Conservation (phyloP, 2,113 vertebrate genomes). For the Thomomys bottae region DNA sequence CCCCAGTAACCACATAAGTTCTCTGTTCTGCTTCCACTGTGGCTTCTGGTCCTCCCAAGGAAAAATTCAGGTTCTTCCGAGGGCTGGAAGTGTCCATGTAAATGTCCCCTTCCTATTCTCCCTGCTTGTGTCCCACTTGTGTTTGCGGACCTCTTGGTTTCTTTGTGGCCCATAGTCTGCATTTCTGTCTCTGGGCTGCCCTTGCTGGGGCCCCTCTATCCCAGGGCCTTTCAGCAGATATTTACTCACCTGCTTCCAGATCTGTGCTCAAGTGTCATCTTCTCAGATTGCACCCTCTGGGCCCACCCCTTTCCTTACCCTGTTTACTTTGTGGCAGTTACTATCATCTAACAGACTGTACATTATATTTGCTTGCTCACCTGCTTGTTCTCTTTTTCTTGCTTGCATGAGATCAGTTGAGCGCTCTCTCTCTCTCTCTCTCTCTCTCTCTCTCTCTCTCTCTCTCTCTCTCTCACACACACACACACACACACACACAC, state of each 20-base stretch:
- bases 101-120: not conserved
- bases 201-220: not conserved
- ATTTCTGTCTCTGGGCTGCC: not conserved
- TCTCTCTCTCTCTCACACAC: not conserved
- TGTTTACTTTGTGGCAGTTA: not conserved
- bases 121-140: not conserved
- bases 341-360: not conserved
- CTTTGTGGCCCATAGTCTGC: no score
- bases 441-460: not conserved
- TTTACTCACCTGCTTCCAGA: no score
- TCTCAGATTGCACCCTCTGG: not conserved
- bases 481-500: no score
- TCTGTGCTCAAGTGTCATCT: not conserved
- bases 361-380: not conserved
- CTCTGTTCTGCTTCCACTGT: not conserved
- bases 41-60: not conserved
- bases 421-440: not conserved
- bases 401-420: not conserved
- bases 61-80: not conserved
- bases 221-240: fast-evolving
- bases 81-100: fast-evolving
- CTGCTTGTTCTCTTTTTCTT: not conserved
- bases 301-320: not conserved
- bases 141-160: no score
- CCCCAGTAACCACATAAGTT: not conserved